Percentiles rank a stretch among this genome's conserved stretches.
These are phyloP conservation scores for Bombus polaris DNA, from an alignment of 1,140 invertebrate genomes.

Conservation along the genomic window DNA sequence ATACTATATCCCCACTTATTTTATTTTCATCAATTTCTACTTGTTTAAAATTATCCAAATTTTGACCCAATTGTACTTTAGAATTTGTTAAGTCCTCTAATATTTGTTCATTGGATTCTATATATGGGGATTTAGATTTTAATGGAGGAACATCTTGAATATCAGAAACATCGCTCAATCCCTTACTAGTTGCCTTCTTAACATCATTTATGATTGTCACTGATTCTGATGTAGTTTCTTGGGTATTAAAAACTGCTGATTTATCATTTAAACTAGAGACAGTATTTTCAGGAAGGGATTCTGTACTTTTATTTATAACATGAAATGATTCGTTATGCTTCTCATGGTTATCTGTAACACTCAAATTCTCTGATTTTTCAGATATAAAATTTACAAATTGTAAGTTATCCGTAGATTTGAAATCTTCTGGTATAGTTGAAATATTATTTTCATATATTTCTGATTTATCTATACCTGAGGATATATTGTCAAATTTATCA, in stretches of 20 bases:
- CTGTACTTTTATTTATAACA: constrained; percentile 37
- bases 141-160: constrained; percentile 67
- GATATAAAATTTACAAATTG: constrained; percentile 47
- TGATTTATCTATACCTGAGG: constrained; percentile 33
- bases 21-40: constrained; percentile 8
- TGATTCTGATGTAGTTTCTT: constrained; percentile 22
- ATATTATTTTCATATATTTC: constrained; percentile 44
- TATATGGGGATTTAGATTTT: constrained; percentile 63
- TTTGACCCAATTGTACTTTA: constrained; percentile 30
- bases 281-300: constrained; percentile 28
- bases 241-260: constrained; percentile 4
- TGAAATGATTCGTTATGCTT: constrained; percentile 51
- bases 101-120: constrained; percentile 42
- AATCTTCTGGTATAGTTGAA: constrained; percentile 27
- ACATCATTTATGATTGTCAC: constrained; percentile 42
- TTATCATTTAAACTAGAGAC: constrained; percentile 19
- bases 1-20: background rate
- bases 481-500: constrained; percentile 52
- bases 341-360: constrained; percentile 47
- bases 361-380: constrained; percentile 42
- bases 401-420: constrained; percentile 27
- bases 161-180: constrained; percentile 53
- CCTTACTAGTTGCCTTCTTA: constrained; percentile 69
- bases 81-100: constrained; percentile 24
- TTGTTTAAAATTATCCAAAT: constrained; percentile 22